These are phyloP conservation scores for Gambelia wislizenii DNA, from an alignment of 2,797 vertebrate genomes.

Conservation along the genomic window DNA sequence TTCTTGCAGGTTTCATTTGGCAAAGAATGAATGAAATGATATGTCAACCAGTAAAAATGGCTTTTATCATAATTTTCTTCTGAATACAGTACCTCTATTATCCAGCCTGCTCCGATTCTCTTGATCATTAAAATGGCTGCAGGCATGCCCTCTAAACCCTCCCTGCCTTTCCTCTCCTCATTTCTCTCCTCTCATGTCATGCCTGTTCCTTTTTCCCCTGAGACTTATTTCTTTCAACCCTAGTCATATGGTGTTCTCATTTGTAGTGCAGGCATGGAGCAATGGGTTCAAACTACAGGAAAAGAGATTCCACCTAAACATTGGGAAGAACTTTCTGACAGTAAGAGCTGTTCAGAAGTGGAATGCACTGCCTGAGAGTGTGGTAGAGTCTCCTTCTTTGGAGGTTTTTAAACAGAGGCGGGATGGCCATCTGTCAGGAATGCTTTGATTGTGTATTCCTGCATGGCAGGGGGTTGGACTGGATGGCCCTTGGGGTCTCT, in stretches of 20 bases:
- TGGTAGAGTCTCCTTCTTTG: too few species aligned
- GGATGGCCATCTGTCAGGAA: too few species aligned
- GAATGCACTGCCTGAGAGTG: too few species aligned
- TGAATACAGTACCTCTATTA: neutral
- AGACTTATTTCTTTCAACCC: neutral
- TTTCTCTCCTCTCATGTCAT: neutral
- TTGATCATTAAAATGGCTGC: neutral
- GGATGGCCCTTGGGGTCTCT: too few species aligned
- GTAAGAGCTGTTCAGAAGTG: too few species aligned
- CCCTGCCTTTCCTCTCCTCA: neutral
- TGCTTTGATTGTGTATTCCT: too few species aligned
- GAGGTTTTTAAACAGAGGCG: too few species aligned
- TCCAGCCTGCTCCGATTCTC: neutral
- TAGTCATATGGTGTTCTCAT: neutral
- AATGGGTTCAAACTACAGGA: too few species aligned
- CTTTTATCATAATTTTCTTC: neutral
- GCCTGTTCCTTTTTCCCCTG: neutral
- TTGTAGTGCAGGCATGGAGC: neutral
- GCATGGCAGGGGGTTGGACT: too few species aligned
- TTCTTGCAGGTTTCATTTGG: neutral
- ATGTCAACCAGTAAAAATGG: constrained; percentile 18
- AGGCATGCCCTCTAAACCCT: neutral
- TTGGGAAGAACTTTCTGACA: too few species aligned
- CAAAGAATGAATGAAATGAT: neutral
- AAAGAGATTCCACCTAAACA: too few species aligned